A percentile compares a stretch with the other conserved stretches of the same genome.
phyloP scores from a whole-genome alignment of 1,140 invertebrate genomes.

The Drosophila ironensis region DNA sequence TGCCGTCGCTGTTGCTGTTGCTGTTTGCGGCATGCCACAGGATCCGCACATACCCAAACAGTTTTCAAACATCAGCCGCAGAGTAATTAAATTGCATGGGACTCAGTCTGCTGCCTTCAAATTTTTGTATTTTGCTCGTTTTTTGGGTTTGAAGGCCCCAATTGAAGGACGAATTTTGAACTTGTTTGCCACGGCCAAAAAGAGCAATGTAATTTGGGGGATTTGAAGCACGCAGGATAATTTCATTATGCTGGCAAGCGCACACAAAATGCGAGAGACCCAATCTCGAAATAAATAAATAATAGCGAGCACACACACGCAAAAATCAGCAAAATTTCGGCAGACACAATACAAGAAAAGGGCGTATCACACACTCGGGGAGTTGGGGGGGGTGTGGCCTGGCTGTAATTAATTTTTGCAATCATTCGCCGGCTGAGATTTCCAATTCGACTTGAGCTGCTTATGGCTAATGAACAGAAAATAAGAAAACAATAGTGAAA shows the following conservation, averaged over 20 bases:
- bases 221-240: conserved; percentile 31
- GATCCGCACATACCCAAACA: conserved; percentile 9
- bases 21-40: conserved; percentile 10
- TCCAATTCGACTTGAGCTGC: conserved; percentile 65
- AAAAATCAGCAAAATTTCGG: conserved; percentile 10
- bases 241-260: conserved; percentile 46
- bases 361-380: conserved; percentile 48
- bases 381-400: conserved; percentile 14
- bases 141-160: neutral
- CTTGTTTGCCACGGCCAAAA: conserved; percentile 9
- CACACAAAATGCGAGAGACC: conserved; percentile 6
- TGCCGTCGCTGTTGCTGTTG: too few relatives aligned
- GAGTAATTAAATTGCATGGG: conserved; percentile 68
- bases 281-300: conserved; percentile 58
- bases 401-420: conserved; percentile 72
- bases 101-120: conserved; percentile 19
- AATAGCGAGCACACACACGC: conserved; percentile 18
- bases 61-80: conserved; percentile 46
- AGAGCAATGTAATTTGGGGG: neutral
- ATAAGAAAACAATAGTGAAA: conserved; percentile 11
- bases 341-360: conserved; percentile 60
- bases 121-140: conserved; percentile 12
- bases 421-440: conserved; percentile 45
- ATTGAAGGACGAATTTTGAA: conserved; percentile 70
- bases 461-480: conserved; percentile 64